Evolutionary conservation across 2,888 invertebrate genomes (phyloP), one percentile per base, ranked within the genome.

Genomic region (Protodeltote pygarga): DNA sequence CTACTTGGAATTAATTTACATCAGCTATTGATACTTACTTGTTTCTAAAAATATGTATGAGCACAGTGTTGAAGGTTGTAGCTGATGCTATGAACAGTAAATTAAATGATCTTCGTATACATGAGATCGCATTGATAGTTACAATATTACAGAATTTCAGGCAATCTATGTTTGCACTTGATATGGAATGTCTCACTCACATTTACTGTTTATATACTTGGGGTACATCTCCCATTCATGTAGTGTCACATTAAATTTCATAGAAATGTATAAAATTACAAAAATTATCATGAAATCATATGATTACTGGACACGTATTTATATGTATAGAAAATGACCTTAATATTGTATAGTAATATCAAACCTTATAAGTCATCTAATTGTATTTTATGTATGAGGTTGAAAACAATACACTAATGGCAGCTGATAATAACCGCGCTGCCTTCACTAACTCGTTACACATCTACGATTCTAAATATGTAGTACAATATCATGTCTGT

Each of bases 261-360:
- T 88, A 84, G 86, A 90, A 89, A 87, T 87, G 87, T 91, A 92
- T 90, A 91, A 92, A 92, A 92, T 89, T 91, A 90, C 91, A 91
- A 92, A 90, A 90, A 85, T 77, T 77, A 81, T 83, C 78, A 84
- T 76, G 81, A 89, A 89, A 88, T 78, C 76, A 88, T 83, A 81
- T 66, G 68, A 73, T 75, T 75, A 80, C 68, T 82, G 81, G 82
- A 89, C 78, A 81, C 66, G 66, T 75, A 83, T 70, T 81, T 64
- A 71, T 73, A n/a, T n/a, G n/a, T n/a, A 78, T 77, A 83, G 75
- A 83, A 79, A 77, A 84, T 79, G 81, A 84, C 81, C 60, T 32
- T 50, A 77, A 79, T 73, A 71, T 75, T 88, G 86, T 89, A 90
- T 85, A 88, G 75, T 82, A 75, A 81, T 89, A 89, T 89, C 86